Evolutionary conservation across 2,113 vertebrate species (phyloP).

Genomic region (Hemicordylus capensis): DNA sequence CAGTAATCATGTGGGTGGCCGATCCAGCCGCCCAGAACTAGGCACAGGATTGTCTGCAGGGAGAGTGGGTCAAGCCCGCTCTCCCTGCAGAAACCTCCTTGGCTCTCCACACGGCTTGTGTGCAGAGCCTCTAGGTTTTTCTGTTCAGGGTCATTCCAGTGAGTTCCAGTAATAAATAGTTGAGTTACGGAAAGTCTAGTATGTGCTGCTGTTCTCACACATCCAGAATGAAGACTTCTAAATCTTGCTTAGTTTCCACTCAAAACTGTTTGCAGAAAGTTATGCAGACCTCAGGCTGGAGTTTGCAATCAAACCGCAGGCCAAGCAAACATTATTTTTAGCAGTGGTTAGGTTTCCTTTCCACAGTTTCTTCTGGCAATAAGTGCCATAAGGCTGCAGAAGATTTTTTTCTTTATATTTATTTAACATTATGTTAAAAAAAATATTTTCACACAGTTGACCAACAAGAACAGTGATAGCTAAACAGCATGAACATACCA

Average conservation of each 20-base stretch:
- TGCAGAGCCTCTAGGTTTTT: too few relatives aligned
- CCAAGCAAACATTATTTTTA: slow-evolving; percentile 32
- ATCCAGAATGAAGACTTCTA: neutral
- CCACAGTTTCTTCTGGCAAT: slow-evolving; percentile 21
- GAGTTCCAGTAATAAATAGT: too few relatives aligned
- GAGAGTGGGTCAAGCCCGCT: too few relatives aligned
- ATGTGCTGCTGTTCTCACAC: too few relatives aligned
- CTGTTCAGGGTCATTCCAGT: too few relatives aligned
- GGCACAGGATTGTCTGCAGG: too few relatives aligned
- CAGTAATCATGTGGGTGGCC: too few relatives aligned
- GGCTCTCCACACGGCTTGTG: too few relatives aligned
- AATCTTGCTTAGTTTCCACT: neutral
- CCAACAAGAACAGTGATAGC: neutral
- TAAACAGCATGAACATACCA: neutral
- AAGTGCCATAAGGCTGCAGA: slow-evolving; percentile 12
- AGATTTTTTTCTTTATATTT: neutral
- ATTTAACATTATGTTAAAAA: neutral
- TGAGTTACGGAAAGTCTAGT: too few relatives aligned
- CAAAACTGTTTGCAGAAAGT: slow-evolving; percentile 1
- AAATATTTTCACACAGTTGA: neutral
- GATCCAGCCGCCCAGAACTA: too few relatives aligned
- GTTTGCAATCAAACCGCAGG: slow-evolving; percentile 29
- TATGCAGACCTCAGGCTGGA: slow-evolving; percentile 24
- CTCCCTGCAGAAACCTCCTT: too few relatives aligned
- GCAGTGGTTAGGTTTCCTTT: slow-evolving; percentile 16